Conservation (phyloP, 2,797 vertebrate species). For the Hemibagrus guttatus region DNA sequence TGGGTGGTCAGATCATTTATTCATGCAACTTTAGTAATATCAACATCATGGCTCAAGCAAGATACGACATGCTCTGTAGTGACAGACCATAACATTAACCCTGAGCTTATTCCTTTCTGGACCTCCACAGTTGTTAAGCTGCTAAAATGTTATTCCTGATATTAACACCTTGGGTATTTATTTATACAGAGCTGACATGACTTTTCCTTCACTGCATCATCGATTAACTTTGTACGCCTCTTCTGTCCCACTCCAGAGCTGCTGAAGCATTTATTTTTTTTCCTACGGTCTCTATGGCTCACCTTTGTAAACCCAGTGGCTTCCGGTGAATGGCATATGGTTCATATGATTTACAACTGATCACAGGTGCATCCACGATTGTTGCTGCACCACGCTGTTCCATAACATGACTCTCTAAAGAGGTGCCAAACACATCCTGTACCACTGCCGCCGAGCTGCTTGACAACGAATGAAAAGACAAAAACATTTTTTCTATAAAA, state of each 20-base stretch:
- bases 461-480: slow-evolving; percentile 16
- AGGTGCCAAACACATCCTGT: not conserved
- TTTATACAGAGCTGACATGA: not conserved
- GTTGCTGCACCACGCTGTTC: not conserved
- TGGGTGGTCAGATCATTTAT: slow-evolving; percentile 23
- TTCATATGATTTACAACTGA: not conserved
- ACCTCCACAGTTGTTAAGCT: slow-evolving; percentile 13
- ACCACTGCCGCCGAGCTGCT: not conserved
- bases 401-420: slow-evolving; percentile 15
- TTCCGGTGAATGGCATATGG: slow-evolving; percentile 12
- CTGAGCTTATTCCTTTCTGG: slow-evolving; percentile 19
- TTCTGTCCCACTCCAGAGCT: not conserved
- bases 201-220: not conserved
- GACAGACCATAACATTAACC: slow-evolving; percentile 12
- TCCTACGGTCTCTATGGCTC: no score
- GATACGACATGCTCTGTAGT: not conserved
- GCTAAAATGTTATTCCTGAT: not conserved
- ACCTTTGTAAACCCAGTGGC: not conserved
- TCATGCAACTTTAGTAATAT: slow-evolving; percentile 12
- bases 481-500: no score
- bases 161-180: not conserved
- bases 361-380: not conserved
- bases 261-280: not conserved
- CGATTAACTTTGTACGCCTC: not conserved
- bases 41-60: not conserved